Conservation (phyloP, 2,888 invertebrate species). For the Lasioglossum pauxillum region DNA sequence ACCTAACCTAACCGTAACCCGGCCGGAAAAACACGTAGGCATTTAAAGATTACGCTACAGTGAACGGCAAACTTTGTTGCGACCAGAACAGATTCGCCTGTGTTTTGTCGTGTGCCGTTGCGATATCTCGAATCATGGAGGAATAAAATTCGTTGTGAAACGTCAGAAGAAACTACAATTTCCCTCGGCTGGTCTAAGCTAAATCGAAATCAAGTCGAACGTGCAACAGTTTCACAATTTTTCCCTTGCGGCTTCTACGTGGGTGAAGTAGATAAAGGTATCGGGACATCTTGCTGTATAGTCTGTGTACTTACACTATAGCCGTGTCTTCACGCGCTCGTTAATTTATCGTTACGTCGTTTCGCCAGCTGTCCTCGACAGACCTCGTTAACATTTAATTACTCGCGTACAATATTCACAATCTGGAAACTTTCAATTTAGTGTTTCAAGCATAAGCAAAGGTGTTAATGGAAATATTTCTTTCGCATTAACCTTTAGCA, state of each 20-base stretch:
- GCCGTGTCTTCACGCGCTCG: neutral
- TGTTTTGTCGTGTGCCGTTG: slow-evolving; percentile 32
- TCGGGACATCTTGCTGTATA: slow-evolving; percentile 25
- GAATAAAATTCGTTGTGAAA: slow-evolving; percentile 34
- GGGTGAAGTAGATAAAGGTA: slow-evolving; percentile 20
- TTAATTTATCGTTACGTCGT: neutral
- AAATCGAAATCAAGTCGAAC: neutral
- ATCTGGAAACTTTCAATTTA: too few relatives aligned
- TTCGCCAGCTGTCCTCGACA: neutral
- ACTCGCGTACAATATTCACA: too few relatives aligned
- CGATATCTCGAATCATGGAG: slow-evolving; percentile 22
- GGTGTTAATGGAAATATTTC: too few relatives aligned
- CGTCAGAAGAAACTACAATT: neutral
- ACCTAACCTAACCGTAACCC: slow-evolving; percentile 42
- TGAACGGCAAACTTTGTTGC: slow-evolving; percentile 24
- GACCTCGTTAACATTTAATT: too few relatives aligned
- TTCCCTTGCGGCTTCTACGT: neutral
- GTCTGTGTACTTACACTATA: neutral
- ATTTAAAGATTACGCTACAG: slow-evolving; percentile 34
- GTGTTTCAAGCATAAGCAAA: too few relatives aligned
- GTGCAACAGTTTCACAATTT: neutral
- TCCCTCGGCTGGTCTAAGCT: too few relatives aligned
- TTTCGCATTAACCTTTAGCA: too few relatives aligned
- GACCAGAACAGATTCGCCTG: slow-evolving; percentile 21
- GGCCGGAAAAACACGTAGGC: slow-evolving; percentile 28